Percentiles rank a stretch among this genome's conserved stretches.
Evolutionary conservation across 2,888 invertebrate species (phyloP).

Genomic region (Scaptomyza flava): DNA sequence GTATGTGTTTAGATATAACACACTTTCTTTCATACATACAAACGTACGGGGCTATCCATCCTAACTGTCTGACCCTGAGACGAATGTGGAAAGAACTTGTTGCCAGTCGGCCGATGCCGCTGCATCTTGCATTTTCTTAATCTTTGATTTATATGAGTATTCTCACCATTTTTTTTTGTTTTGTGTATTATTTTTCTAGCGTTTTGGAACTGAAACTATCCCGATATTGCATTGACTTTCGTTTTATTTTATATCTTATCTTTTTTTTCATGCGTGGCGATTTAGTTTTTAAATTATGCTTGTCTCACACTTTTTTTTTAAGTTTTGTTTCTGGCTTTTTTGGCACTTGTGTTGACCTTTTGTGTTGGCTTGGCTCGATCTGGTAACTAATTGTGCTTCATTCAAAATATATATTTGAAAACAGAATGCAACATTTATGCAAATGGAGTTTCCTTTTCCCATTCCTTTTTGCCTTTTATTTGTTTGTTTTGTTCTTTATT

Average conservation of each 20-base stretch:
- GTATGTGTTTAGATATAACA: too few relatives aligned
- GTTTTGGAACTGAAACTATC: background rate
- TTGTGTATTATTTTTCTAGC: background rate
- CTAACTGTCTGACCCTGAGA: too few relatives aligned
- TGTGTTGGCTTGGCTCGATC: background rate
- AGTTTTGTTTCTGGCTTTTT: background rate
- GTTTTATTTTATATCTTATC: background rate
- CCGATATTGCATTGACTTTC: too few relatives aligned
- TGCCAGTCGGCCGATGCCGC: too few relatives aligned
- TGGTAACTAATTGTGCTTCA: too few relatives aligned
- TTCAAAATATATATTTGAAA: too few relatives aligned
- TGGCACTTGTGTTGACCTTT: slow-evolving; percentile 9
- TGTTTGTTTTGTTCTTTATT: background rate
- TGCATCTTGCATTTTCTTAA: too few relatives aligned
- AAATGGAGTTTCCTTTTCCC: background rate
- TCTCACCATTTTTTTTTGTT: slow-evolving; percentile 7
- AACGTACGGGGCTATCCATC: too few relatives aligned
- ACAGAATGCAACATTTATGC: too few relatives aligned
- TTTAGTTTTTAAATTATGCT: slow-evolving; percentile 66
- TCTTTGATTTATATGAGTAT: slow-evolving; percentile 6
- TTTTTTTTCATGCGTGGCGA: slow-evolving; percentile 57
- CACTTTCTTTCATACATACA: too few relatives aligned
- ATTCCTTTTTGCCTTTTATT: background rate
- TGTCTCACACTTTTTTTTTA: slow-evolving; percentile 57
- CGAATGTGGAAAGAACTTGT: too few relatives aligned